Evolutionary conservation across 2,113 vertebrate genomes (phyloP).

Genomic region (Cebidichthys violaceus): DNA sequence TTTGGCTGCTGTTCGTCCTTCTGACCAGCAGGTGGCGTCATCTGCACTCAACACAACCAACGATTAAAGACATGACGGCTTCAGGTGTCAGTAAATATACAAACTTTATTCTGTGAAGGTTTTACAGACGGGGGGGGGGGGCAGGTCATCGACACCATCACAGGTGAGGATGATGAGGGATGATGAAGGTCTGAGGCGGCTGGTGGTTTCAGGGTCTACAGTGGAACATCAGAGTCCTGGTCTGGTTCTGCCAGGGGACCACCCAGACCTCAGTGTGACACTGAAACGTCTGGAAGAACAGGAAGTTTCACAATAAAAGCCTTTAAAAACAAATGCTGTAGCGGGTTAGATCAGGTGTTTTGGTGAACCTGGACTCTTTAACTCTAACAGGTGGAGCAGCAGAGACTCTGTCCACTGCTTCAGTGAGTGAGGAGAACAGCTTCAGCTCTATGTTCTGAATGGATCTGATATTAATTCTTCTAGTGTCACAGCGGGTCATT

Average conservation of each 20-base stretch:
- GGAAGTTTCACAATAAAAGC: conserved; percentile 1
- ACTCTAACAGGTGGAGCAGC: no score
- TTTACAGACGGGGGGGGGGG: not conserved
- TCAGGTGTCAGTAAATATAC: not conserved
- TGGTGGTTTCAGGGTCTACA: conserved; percentile 53
- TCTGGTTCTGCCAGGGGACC: conserved; percentile 70
- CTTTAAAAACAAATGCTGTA: not conserved
- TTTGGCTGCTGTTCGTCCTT: not conserved
- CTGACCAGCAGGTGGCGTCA: not conserved
- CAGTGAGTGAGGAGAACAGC: no score
- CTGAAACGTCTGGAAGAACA: conserved; percentile 70
- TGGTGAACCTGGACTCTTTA: no score
- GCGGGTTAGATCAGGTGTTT: not conserved
- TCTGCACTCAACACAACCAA: not conserved
- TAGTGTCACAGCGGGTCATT: no score
- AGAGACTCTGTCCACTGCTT: no score
- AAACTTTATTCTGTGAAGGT: not conserved
- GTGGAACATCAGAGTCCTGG: conserved; percentile 35
- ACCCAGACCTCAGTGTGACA: conserved; percentile 77
- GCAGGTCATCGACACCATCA: not conserved
- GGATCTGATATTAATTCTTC: no score
- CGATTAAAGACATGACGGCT: not conserved
- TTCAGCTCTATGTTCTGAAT: no score
- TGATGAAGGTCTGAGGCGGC: not conserved
- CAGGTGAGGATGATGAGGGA: not conserved